Evolutionary conservation across 2,888 invertebrate genomes (phyloP), one percentile per base, ranked within the genome.

Genomic region (Hirtodrosophila confusa): DNA sequence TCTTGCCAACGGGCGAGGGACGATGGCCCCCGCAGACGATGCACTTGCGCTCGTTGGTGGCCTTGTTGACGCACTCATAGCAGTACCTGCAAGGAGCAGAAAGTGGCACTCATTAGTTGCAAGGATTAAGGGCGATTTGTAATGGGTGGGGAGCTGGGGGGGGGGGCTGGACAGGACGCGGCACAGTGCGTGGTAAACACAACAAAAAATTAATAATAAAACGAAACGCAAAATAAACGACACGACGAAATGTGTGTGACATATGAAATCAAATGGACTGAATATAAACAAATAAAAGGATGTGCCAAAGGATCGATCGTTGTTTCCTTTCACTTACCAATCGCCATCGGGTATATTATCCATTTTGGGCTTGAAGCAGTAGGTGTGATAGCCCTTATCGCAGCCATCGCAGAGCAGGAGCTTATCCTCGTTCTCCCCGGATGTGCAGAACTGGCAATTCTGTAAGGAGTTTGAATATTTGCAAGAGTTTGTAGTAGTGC

Each of bases 351-450:
- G 99, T 92, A 99, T 98, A 88, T 95, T 95, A 63, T 97, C 97
- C 96, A 99, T 96, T 91, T 96, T 95, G 71, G 99, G 99, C 92
- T 97, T 97, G 93, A 99, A 99, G 93, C 99, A 99, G 91, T 99
- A 99, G 47, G 98, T 99, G 93, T 99, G 99, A 92, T 98, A 99
- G 50, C 99, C 99, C 91, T 97, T 97, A 92, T 99, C 99, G 92
- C 99, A 99, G 74, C 98, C 97, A 92, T 99, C 99, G 92, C 99
- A 99, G 24, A 99, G 93, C 80, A 99, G 92, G 77, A 99, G 93
- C 91, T 98, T 96, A 80, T 97, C 98, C 91, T 99, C 99, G 88
- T 98, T 97, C 92, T 99, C 98, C 65, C 98, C 99, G 88, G 96
- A 95, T 89, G 97, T 95, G 92, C 99, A 99, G 92, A 99, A 98